Conservation (phyloP, 2,113 vertebrate genomes). For the Leiothrix lutea region DNA sequence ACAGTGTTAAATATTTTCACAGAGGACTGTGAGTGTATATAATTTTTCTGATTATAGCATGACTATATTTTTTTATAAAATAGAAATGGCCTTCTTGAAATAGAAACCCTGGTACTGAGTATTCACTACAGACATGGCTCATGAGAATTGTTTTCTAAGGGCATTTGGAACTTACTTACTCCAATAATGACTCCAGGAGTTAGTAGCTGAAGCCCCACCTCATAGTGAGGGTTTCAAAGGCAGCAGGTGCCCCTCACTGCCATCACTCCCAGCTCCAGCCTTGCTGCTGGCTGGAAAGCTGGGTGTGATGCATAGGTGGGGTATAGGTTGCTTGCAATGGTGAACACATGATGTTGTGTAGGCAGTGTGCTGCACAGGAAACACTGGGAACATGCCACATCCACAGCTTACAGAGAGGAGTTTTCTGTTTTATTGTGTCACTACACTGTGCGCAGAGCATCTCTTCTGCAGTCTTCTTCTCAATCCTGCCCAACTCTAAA, state of each 20-base stretch:
- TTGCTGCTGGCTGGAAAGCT: background rate
- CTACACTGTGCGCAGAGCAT: rapidly evolving
- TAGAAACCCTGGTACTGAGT: background rate
- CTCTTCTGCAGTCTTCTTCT: background rate
- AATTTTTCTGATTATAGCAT: background rate
- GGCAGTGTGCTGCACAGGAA: rapidly evolving
- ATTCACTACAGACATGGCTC: background rate
- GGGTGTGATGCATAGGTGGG: background rate
- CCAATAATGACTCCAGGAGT: background rate
- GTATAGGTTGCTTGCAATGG: rapidly evolving
- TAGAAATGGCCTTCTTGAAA: background rate
- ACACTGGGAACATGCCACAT: background rate
- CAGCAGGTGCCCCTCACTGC: background rate
- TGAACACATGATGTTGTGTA: rapidly evolving
- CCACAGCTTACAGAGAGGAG: background rate
- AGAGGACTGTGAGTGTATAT: background rate
- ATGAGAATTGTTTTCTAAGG: background rate
- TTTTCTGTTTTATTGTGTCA: background rate
- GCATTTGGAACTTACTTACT: background rate
- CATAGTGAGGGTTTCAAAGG: background rate
- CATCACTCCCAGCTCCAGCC: rapidly evolving
- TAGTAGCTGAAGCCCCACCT: background rate
- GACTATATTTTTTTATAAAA: background rate
- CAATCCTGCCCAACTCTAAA: rapidly evolving
- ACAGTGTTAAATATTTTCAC: background rate